Evolutionary conservation across 1,140 invertebrate species (phyloP).

Genomic region (Drosophila repleta): DNA sequence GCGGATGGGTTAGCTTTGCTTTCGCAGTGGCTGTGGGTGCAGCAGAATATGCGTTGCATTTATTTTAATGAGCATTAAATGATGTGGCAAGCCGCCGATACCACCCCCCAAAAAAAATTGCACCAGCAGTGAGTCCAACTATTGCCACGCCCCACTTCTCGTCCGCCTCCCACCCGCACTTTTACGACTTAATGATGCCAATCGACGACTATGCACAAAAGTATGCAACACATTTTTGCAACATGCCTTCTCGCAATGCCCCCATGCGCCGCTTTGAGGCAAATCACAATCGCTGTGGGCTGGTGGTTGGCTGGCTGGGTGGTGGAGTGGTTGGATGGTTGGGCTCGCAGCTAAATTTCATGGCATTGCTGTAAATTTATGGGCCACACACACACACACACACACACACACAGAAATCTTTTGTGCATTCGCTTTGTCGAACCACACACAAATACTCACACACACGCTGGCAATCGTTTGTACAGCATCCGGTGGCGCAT

Average conservation of each 20-base stretch:
- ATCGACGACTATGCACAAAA: constrained; percentile 74
- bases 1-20: neutral
- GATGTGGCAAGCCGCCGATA: constrained; percentile 68
- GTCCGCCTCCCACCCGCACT: constrained; percentile 38
- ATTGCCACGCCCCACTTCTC: neutral
- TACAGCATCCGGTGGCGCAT: constrained; percentile 54
- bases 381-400: constrained; percentile 54
- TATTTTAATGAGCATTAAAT: constrained; percentile 81
- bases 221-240: constrained; percentile 68
- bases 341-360: constrained; percentile 54
- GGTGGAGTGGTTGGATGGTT: neutral
- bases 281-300: constrained; percentile 56
- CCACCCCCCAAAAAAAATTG: neutral
- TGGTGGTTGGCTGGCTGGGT: neutral
- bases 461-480: constrained; percentile 56
- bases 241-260: constrained; percentile 29
- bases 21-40: neutral
- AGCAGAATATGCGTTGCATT: constrained; percentile 58
- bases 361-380: constrained; percentile 74
- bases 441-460: constrained; percentile 14
- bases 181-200: constrained; percentile 80
- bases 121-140: neutral
- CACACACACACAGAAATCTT: constrained; percentile 59
- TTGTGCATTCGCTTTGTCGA: constrained; percentile 47
- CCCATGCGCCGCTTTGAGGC: neutral